Evolutionary conservation across 2,888 invertebrate species (phyloP), one percentile per base, ranked within the genome.

Genomic region (Luperina testacea): DNA sequence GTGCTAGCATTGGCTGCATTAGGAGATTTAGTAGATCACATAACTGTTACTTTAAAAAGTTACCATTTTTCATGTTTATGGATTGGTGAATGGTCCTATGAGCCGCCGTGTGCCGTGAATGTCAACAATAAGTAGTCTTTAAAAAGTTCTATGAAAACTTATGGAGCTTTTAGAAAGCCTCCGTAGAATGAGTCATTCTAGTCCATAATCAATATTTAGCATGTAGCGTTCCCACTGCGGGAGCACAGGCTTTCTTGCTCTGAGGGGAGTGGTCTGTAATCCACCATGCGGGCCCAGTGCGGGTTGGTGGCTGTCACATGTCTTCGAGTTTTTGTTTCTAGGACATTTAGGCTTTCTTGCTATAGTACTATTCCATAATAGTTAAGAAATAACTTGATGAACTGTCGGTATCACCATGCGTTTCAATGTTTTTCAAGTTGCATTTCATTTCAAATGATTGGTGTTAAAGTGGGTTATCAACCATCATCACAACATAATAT

Each of bases 1-100:
- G 32, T 32, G 38, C 68, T 20, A 61, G 38, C 80, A 77, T 77
- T 68, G 77, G 68, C 57, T 61, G 68, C 80, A 77, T 83, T 83
- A 83, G 15, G 24, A 80, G 61, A 69, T 80, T 80, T 83, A 68
- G 53, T 80, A 69, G 45, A 32, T 15, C 53, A 11, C 67, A 48
- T 77, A 76, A 80, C 38, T 48, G 45, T 83, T 57, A 42, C 57
- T 73, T 59, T 68, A 24, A 57, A 20, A 68, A 32, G 38, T 24
- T 8, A 8, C 1, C 0, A 48, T 17, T 32, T 67, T 11, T 68
- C 53, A 57, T 48, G 24, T 38, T 77, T 63, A 48, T 77, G 17
- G 45, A 57, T 38, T 38, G 6, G 24, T 51, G 38, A 20, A 53
- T 45, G 77, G 45, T 61, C 17, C 45, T 61, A 24, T 38, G 24